Conservation (phyloP, 2,888 invertebrate species). For the Thereva unica region DNA sequence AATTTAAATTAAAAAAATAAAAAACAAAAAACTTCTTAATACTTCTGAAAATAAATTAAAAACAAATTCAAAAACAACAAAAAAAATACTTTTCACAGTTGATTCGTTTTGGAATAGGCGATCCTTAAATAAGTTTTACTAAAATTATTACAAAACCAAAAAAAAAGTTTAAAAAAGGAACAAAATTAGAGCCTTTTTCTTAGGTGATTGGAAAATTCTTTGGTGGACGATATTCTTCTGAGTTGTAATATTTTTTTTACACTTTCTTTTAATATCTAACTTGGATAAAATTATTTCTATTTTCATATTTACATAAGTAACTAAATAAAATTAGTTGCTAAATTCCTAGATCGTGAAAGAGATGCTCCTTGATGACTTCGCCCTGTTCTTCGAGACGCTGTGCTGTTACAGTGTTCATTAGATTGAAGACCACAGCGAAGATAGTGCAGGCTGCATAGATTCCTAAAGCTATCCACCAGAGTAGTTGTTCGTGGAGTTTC, state of each 20-base stretch:
- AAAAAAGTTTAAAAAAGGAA: too few relatives aligned
- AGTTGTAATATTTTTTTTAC: too few relatives aligned
- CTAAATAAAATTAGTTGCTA: slow-evolving; percentile 29
- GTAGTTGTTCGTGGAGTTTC: slow-evolving; percentile 87
- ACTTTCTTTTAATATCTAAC: background rate
- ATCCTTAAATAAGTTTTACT: too few relatives aligned
- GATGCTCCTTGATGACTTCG: slow-evolving; percentile 42
- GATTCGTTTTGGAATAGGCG: too few relatives aligned
- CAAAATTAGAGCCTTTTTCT: too few relatives aligned
- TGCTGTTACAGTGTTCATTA: slow-evolving; percentile 64
- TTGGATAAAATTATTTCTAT: slow-evolving; percentile 17
- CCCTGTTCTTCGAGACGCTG: slow-evolving; percentile 41
- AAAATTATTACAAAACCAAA: too few relatives aligned
- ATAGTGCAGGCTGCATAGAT: slow-evolving; percentile 91
- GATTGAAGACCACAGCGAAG: slow-evolving; percentile 91
- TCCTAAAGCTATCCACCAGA: slow-evolving; percentile 96
- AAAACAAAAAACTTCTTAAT: too few relatives aligned
- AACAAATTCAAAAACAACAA: too few relatives aligned
- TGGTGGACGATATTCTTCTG: slow-evolving; percentile 10
- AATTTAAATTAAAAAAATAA: too few relatives aligned
- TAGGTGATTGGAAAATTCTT: slow-evolving; percentile 7
- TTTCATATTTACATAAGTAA: slow-evolving; percentile 25
- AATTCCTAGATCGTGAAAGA: slow-evolving; percentile 43
- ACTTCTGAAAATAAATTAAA: too few relatives aligned
- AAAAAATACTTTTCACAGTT: too few relatives aligned